Conservation (phyloP, 1,140 invertebrate genomes). For the Drosophila kikkawai region DNA sequence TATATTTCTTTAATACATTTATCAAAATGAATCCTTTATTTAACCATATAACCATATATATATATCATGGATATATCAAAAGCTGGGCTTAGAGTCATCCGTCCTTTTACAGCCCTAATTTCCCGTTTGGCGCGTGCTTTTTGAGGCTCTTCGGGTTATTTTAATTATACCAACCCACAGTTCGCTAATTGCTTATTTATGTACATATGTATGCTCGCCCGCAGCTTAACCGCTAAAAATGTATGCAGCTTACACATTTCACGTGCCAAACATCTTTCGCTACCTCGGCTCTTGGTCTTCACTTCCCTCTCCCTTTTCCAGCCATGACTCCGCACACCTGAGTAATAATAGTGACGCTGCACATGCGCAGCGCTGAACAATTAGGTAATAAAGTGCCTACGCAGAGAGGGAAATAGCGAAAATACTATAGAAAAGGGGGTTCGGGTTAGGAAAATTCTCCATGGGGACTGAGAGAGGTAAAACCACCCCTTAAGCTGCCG, state of each 20-base stretch:
- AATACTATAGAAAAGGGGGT: background rate
- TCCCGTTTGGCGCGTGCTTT: conserved; percentile 49
- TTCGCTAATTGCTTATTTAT: conserved; percentile 55
- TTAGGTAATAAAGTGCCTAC: conserved; percentile 72
- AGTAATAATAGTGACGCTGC: conserved; percentile 81
- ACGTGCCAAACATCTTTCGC: conserved; percentile 63
- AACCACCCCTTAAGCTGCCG: conserved; percentile 70
- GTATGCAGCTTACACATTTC: conserved; percentile 73
- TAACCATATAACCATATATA: background rate
- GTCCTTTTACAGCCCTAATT: background rate
- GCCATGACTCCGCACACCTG: conserved; percentile 69
- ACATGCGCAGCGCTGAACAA: conserved; percentile 72
- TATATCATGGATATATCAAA: too few relatives aligned
- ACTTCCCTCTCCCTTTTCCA: conserved; percentile 12
- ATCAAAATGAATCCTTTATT: background rate
- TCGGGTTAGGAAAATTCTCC: background rate
- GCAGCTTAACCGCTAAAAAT: conserved; percentile 59
- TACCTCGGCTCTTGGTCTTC: conserved; percentile 7
- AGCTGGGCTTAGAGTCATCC: background rate
- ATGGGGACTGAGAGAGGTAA: conserved; percentile 5
- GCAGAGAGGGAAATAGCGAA: conserved; percentile 34
- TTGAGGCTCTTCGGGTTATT: conserved; percentile 3
- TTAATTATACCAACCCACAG: conserved; percentile 48
- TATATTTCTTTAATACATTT: background rate
- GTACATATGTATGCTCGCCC: conserved; percentile 33